Percentiles rank a stretch among this genome's conserved stretches.
These are phyloP conservation scores for Serilophus lunatus DNA, from an alignment of 2,113 vertebrate species.

Conservation along the genomic window DNA sequence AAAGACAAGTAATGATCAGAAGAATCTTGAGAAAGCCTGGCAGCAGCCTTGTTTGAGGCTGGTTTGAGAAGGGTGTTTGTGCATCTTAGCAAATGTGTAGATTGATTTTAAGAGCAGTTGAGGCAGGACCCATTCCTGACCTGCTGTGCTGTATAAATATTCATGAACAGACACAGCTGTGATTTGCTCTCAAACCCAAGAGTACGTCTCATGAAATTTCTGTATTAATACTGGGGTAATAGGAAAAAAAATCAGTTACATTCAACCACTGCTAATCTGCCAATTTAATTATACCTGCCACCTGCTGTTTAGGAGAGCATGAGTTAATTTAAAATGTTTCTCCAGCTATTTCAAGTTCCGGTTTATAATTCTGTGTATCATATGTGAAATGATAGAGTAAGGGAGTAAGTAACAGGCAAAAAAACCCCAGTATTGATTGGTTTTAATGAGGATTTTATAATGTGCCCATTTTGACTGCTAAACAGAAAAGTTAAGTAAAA, in stretches of 20 bases:
- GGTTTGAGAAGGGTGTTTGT: not conserved
- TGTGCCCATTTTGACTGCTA: not conserved
- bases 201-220: not conserved
- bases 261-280: not conserved
- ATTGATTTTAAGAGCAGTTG: not conserved
- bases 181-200: not conserved
- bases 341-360: not conserved
- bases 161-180: not conserved
- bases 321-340: not conserved
- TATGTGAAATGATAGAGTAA: not conserved
- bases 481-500: not conserved
- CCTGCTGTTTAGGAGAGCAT: not conserved
- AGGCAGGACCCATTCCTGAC: not conserved
- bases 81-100: not conserved
- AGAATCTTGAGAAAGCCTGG: not conserved
- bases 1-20: not conserved
- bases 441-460: not conserved
- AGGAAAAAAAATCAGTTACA: not conserved
- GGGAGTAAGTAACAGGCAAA: not conserved
- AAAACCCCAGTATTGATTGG: not conserved
- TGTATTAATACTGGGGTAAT: not conserved
- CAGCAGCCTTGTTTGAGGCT: not conserved
- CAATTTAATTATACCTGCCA: not conserved
- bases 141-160: not conserved
- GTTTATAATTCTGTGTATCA: not conserved